Evolutionary conservation across 2,888 invertebrate species (phyloP).

Genomic region (Apodemia zela): DNA sequence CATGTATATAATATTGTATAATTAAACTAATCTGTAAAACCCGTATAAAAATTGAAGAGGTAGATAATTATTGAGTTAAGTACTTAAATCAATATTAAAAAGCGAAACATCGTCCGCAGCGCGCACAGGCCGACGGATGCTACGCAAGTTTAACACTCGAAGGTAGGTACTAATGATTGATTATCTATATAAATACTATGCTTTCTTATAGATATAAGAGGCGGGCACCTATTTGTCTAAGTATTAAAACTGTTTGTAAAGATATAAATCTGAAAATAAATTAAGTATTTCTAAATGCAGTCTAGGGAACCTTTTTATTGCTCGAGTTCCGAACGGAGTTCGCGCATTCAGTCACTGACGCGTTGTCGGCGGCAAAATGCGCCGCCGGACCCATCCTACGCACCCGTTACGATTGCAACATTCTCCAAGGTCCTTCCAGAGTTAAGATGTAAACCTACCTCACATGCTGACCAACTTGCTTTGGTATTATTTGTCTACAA

Average conservation of each 20-base stretch:
- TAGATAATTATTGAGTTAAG: constrained; percentile 76
- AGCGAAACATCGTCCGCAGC: constrained; percentile 53
- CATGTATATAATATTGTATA: constrained; percentile 78
- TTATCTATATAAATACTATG: constrained; percentile 51
- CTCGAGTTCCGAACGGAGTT: constrained; percentile 64
- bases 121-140: constrained; percentile 36
- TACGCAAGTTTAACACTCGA: constrained; percentile 40
- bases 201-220: constrained; percentile 68
- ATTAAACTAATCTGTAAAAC: constrained; percentile 80
- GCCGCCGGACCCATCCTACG: constrained; percentile 50
- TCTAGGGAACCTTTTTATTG: constrained; percentile 72
- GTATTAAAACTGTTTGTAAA: constrained; percentile 75
- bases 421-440: constrained; percentile 51
- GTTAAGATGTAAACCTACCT: constrained; percentile 42
- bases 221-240: constrained; percentile 74
- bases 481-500: constrained; percentile 45
- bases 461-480: constrained; percentile 46
- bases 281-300: constrained; percentile 78
- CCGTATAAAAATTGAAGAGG: constrained; percentile 80
- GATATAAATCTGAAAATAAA: constrained; percentile 76
- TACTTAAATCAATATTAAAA: constrained; percentile 73
- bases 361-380: constrained; percentile 48
- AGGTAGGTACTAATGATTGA: constrained; percentile 44
- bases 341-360: constrained; percentile 73
- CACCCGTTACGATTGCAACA: constrained; percentile 54